These are phyloP conservation scores for Eupithecia subfuscata DNA, from an alignment of 2,888 invertebrate genomes.

Conservation along the genomic window DNA sequence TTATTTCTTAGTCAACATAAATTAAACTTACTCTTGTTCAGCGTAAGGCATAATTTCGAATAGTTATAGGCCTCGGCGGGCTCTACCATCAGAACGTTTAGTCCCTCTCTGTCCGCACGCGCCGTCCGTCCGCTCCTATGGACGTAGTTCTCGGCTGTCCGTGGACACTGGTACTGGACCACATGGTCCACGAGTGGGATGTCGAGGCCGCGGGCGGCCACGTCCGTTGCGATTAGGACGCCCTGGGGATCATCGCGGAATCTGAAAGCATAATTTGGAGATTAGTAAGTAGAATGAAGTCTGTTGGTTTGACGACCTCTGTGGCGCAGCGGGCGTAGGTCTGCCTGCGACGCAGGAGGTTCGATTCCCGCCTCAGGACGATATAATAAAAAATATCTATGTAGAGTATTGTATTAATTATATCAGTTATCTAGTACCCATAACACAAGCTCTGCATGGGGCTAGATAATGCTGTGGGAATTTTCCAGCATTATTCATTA, in stretches of 20 bases:
- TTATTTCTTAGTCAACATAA: too few relatives aligned
- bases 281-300: too few relatives aligned
- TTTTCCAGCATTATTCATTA: too few relatives aligned
- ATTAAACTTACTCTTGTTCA: slow-evolving; percentile 89
- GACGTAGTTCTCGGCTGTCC: slow-evolving; percentile 97
- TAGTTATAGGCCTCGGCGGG: slow-evolving; percentile 93
- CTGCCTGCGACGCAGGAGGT: too few relatives aligned
- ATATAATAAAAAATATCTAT: too few relatives aligned
- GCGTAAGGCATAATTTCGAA: slow-evolving; percentile 90
- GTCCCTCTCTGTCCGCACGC: slow-evolving; percentile 93
- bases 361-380: too few relatives aligned
- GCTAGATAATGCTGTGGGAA: too few relatives aligned
- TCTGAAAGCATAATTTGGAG: slow-evolving; percentile 59
- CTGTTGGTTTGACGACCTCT: too few relatives aligned
- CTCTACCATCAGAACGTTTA: slow-evolving; percentile 96
- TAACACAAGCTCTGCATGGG: too few relatives aligned
- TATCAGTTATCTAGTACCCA: too few relatives aligned
- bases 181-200: slow-evolving; percentile 97
- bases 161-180: slow-evolving; percentile 97
- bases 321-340: too few relatives aligned
- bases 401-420: too few relatives aligned
- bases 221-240: slow-evolving; percentile 96
- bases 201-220: slow-evolving; percentile 98
- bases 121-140: slow-evolving; percentile 99
- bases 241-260: slow-evolving; percentile 89